These are phyloP conservation scores for Guaruba guarouba DNA, from an alignment of 2,113 vertebrate species.

Conservation along the genomic window DNA sequence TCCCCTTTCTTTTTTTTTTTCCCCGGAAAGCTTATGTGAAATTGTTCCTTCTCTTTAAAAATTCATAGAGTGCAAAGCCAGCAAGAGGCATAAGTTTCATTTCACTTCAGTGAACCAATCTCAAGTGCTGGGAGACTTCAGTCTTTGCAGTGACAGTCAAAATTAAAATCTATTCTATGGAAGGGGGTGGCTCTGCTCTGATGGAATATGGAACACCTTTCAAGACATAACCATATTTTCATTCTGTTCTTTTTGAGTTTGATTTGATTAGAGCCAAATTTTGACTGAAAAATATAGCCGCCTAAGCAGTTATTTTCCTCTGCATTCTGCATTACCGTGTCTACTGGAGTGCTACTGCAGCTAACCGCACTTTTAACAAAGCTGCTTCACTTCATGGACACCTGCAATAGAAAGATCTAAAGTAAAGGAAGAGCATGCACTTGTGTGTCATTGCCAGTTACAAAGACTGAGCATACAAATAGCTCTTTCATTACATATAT, in stretches of 20 bases:
- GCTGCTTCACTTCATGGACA: not conserved
- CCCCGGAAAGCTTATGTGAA: not conserved
- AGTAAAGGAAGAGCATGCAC: not conserved
- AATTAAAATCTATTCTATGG: conserved; percentile 12
- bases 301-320: not conserved
- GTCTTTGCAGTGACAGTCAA: not conserved
- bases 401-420: not conserved
- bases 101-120: not conserved
- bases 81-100: not conserved
- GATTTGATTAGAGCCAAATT: conserved; percentile 5
- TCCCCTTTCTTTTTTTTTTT: too few relatives aligned
- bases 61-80: not conserved
- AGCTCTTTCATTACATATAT: not conserved
- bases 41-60: not conserved
- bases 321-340: not conserved
- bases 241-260: not conserved
- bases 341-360: not conserved
- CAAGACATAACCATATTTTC: not conserved
- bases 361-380: not conserved
- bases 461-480: not conserved
- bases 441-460: not conserved
- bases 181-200: not conserved
- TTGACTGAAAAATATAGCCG: not conserved
- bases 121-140: not conserved
- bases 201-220: not conserved